Percentiles rank a stretch among this genome's conserved stretches.
phyloP scores from a whole-genome alignment of 1,140 invertebrate genomes.

The Rhagoletis zephyria region DNA sequence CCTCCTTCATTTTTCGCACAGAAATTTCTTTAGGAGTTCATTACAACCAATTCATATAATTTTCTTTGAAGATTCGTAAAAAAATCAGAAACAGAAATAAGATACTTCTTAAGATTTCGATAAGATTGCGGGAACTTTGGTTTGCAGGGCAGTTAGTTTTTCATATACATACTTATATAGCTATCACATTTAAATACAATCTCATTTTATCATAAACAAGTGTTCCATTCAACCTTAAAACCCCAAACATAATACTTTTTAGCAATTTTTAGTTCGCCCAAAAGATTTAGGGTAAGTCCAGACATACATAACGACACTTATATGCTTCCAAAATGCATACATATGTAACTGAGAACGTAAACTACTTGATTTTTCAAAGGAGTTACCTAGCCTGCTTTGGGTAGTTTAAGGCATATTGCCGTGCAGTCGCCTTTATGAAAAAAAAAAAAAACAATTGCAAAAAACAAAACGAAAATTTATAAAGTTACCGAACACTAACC shows the following conservation, averaged over 20 bases:
- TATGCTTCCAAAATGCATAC: constrained; percentile 18
- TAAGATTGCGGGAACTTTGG: too few species aligned
- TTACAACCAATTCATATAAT: too few species aligned
- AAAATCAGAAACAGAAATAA: too few species aligned
- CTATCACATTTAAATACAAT: background rate
- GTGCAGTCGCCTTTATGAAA: background rate
- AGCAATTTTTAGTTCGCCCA: constrained; percentile 38
- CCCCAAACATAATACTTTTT: constrained; percentile 19
- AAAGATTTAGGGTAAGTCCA: constrained; percentile 46
- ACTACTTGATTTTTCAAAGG: background rate
- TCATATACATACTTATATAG: too few species aligned
- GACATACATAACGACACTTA: constrained; percentile 32
- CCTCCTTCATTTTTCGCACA: too few species aligned
- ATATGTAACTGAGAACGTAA: background rate
- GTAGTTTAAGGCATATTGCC: background rate
- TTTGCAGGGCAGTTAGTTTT: too few species aligned
- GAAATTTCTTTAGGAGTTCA: too few species aligned
- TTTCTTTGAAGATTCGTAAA: too few species aligned
- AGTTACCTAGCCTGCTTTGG: background rate
- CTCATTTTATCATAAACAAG: background rate
- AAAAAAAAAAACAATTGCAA: background rate
- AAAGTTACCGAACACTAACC: too few species aligned
- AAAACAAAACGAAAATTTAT: background rate
- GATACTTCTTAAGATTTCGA: too few species aligned
- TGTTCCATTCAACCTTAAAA: background rate